Conservation (phyloP, 2,797 vertebrate genomes). For the Oreochromis mossambicus region DNA sequence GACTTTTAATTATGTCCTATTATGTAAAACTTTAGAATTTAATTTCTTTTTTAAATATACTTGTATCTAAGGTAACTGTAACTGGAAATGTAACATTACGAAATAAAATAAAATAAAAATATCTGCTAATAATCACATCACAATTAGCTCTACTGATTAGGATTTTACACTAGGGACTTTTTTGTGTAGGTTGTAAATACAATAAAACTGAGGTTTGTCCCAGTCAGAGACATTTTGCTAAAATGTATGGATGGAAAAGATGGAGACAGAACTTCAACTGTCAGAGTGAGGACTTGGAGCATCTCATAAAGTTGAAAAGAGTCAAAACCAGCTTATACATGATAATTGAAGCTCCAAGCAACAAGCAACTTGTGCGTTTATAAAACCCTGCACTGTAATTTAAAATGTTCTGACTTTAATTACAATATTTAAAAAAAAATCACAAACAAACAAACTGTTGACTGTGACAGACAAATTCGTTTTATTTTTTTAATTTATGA, state of each 20-base stretch:
- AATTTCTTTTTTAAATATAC: neutral
- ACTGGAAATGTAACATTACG: accelerated
- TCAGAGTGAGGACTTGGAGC: neutral
- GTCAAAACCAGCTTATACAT: neutral
- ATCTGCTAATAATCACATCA: neutral
- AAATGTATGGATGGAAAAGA: neutral
- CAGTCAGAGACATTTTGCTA: neutral
- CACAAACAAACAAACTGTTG: neutral
- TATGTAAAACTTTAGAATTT: neutral
- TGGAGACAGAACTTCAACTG: accelerated
- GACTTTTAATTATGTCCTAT: neutral
- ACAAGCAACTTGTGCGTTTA: neutral
- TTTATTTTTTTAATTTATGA: neutral
- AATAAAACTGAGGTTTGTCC: neutral
- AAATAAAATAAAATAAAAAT: neutral
- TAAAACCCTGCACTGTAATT: neutral
- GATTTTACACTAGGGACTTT: neutral
- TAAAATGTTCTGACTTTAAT: neutral
- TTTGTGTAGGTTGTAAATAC: neutral
- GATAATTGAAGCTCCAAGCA: neutral
- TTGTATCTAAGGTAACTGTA: neutral
- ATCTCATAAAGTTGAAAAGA: neutral
- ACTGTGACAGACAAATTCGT: neutral
- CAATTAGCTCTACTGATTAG: neutral
- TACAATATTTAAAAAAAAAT: neutral